Evolutionary conservation across 2,113 vertebrate species (phyloP), one percentile per base, ranked within the genome.

Genomic region (Myocastor coypus): DNA sequence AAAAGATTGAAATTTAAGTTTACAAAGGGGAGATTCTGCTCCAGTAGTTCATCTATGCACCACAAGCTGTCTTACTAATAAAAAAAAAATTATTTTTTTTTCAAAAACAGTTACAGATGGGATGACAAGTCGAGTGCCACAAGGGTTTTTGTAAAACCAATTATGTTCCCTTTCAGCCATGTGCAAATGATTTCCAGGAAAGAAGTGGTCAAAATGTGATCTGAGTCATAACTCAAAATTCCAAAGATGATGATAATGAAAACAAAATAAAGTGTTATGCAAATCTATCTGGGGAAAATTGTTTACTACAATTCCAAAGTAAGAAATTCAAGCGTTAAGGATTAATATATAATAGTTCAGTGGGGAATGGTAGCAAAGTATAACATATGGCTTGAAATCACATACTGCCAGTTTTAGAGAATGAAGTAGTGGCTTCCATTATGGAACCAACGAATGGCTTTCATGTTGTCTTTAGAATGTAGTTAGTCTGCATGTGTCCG

Each of bases 161-260:
- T 91, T 89, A 71, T 91, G 96, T 95, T 85, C 1, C 9, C 59
- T 92, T 50, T 71, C 86, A 94, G 94, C 50, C 32, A 75, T 75
- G 42, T 84, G 55, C 46, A 93, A 95, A 92, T 91, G 81, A 95
- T 57, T 97, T 97, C 68, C 50, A 89, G 57, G 55, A 95, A 97
- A 91, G 9, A 92, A 92, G 24, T 91, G 83, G 34, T 85, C 81
- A 92, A 24, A 66, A 92, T 84, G 26, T 86, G 68, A 97, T 87
- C 88, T 95, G 82, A 96, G 69, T 96, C 63, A 91, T 80, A 95
- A 68, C 50, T 95, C 75, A 66, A 95, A 92, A 97, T 93, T 97
- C 81, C 61, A 91, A 91, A 92, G 92, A 92, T 85, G 52, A 87
- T 46, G 94, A 92, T 66, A 83, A 46, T 92, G 91, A 92, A 92